phyloP scores from a whole-genome alignment of 53 echinoderm and acorn worm species.

The Stichopus horrens region DNA sequence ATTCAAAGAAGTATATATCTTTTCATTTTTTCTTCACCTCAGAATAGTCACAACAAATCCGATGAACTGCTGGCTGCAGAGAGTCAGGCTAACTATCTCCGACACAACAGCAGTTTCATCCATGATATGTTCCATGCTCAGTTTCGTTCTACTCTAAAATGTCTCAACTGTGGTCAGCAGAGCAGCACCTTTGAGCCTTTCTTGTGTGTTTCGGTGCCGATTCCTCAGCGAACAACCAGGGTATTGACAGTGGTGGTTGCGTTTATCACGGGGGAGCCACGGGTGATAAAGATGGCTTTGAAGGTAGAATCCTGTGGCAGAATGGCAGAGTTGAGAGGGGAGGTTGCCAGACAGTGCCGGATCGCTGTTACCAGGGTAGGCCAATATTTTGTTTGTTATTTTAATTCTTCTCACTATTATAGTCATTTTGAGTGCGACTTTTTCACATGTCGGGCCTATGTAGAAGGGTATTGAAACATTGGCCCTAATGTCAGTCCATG shows the following conservation, averaged over 20 bases:
- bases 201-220: constrained; percentile 89
- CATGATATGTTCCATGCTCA: constrained; percentile 99
- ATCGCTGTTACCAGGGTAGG: constrained; percentile 94
- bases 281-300: constrained; percentile 75
- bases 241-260: constrained; percentile 83
- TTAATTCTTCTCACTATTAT: background rate
- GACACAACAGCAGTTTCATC: constrained; percentile 97
- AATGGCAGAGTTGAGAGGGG: constrained; percentile 73
- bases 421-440: background rate
- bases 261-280: constrained; percentile 78
- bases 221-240: constrained; percentile 88
- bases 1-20: background rate
- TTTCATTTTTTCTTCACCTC: constrained; percentile 38
- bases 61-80: constrained; percentile 92
- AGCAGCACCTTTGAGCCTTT: constrained; percentile 99
- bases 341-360: constrained; percentile 77
- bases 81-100: constrained; percentile 93
- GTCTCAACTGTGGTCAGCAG: constrained; percentile 90
- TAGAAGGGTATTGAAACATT: no score
- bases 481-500: no score
- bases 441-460: no score
- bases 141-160: constrained; percentile 91
- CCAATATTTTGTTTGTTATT: background rate
- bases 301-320: constrained; percentile 65
- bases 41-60: constrained; percentile 86